Conservation (phyloP, 2,113 vertebrate species). For the Pyxicephalus adspersus region DNA sequence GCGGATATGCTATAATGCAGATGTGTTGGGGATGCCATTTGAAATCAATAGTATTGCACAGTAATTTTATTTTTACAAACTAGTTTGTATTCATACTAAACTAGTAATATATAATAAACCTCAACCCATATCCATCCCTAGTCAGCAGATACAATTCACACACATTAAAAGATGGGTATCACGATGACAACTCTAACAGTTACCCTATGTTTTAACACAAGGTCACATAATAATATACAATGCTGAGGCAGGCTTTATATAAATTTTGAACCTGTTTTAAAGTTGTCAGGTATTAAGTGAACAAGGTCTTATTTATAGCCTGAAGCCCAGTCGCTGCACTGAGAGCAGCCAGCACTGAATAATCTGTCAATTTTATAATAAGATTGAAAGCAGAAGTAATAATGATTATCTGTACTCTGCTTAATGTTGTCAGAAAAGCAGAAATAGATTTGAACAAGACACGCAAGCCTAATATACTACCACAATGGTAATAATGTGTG, state of each 20-base stretch:
- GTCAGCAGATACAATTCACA: neutral
- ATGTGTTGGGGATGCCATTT: neutral
- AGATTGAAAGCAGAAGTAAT: slow-evolving; percentile 45
- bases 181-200: neutral
- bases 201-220: slow-evolving; percentile 37
- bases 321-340: slow-evolving; percentile 25
- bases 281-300: slow-evolving; percentile 21
- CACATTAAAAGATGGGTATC: neutral
- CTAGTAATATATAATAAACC: neutral
- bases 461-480: neutral
- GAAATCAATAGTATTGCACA: neutral
- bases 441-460: slow-evolving; percentile 26
- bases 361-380: slow-evolving; percentile 51
- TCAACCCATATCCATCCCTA: no score
- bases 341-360: slow-evolving; percentile 34
- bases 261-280: slow-evolving; percentile 24
- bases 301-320: slow-evolving; percentile 24
- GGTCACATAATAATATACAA: slow-evolving; percentile 37
- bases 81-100: neutral
- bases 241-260: slow-evolving; percentile 33
- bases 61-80: neutral
- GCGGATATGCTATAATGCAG: no score
- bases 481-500: no score
- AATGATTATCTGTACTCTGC: slow-evolving; percentile 50
- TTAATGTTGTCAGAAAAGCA: slow-evolving; percentile 45